Percentiles rank a stretch among this genome's conserved stretches.
These are phyloP conservation scores for Adrianichthys oophorus DNA, from an alignment of 2,797 vertebrate species.

Conservation along the genomic window DNA sequence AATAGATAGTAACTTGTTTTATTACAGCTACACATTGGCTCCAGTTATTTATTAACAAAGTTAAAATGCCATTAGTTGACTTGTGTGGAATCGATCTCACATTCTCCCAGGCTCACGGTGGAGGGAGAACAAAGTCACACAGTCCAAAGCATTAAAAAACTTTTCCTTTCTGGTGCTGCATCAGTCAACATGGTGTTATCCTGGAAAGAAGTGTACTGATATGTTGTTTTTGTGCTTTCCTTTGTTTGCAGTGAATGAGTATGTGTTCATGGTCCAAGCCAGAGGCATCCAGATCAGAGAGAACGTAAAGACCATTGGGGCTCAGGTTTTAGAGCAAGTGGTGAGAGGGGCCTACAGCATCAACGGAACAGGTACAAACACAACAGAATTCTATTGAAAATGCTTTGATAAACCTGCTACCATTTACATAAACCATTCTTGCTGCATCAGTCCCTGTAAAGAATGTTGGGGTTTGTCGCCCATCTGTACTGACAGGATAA, in stretches of 20 bases:
- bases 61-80: too few species aligned
- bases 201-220: too few species aligned
- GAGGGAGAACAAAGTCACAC: too few species aligned
- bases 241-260: slow-evolving; percentile 89
- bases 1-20: slow-evolving; percentile 3
- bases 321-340: slow-evolving; percentile 94
- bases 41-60: background rate
- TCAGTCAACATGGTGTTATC: too few species aligned
- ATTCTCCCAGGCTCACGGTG: background rate
- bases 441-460: too few species aligned
- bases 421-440: background rate
- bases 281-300: slow-evolving; percentile 92
- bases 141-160: too few species aligned
- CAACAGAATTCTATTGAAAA: background rate
- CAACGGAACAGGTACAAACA: slow-evolving; percentile 88
- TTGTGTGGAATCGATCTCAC: too few species aligned
- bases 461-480: too few species aligned
- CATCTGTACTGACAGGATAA: too few species aligned
- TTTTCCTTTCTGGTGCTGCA: too few species aligned
- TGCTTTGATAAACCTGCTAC: background rate
- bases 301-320: slow-evolving; percentile 91
- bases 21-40: background rate
- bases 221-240: background rate
- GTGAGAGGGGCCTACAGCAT: slow-evolving; percentile 87
- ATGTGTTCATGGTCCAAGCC: slow-evolving; percentile 98